Evolutionary conservation across 2,113 vertebrate genomes (phyloP).

Genomic region (Psittacara wagleri): DNA sequence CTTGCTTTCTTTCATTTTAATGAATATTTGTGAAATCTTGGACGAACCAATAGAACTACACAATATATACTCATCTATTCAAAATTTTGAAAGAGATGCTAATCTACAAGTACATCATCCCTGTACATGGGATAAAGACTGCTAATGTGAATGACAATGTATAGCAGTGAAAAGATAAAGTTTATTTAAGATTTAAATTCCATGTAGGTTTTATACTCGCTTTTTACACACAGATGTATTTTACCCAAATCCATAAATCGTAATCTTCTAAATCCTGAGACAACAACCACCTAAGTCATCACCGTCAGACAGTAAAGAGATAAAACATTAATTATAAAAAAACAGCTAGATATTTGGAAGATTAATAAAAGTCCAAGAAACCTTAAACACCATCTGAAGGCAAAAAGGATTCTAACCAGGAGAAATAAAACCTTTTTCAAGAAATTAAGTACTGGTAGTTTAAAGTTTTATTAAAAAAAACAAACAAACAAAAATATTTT

Average conservation of each 20-base stretch:
- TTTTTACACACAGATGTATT: background rate
- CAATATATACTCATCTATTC: conserved; percentile 60
- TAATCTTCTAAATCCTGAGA: background rate
- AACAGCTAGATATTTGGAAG: background rate
- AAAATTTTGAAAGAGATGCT: conserved; percentile 46
- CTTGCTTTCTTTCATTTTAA: conserved; percentile 52
- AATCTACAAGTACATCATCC: conserved; percentile 20
- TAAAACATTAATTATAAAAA: background rate
- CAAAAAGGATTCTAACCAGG: background rate
- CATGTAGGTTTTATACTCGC: background rate
- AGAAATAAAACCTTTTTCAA: background rate
- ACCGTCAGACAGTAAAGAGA: background rate
- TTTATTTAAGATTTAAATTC: background rate
- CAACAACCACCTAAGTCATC: background rate
- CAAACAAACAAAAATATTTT: background rate
- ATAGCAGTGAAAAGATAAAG: background rate
- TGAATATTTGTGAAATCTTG: conserved; percentile 70
- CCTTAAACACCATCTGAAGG: background rate
- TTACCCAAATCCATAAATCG: background rate
- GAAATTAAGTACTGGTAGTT: background rate
- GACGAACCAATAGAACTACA: conserved; percentile 36
- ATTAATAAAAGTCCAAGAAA: background rate
- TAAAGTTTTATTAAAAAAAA: background rate
- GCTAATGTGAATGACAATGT: conserved; percentile 12
- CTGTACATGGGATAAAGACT: background rate